Percentiles rank a stretch among this genome's conserved stretches.
Conservation (phyloP, 2,888 invertebrate genomes). For the Aspidapion aeneum region DNA sequence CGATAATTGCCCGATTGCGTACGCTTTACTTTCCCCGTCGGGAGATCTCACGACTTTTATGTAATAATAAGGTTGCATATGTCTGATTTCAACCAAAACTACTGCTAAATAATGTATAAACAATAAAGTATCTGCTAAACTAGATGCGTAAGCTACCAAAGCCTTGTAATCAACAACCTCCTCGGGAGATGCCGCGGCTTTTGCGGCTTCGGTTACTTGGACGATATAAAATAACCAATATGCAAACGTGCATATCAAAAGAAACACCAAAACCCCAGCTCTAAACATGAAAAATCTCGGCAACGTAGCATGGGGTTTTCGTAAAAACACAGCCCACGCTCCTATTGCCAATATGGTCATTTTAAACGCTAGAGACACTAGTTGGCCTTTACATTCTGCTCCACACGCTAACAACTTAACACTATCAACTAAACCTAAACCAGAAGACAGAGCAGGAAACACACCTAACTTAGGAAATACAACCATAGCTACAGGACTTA, state of each 20-base stretch:
- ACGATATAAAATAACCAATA: slow-evolving; percentile 99
- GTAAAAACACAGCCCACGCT: slow-evolving; percentile 89
- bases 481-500: slow-evolving; percentile 94
- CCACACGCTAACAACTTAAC: slow-evolving; percentile 77
- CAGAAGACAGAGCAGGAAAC: slow-evolving; percentile 69
- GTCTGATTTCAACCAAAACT: slow-evolving; percentile 88
- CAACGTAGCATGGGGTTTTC: slow-evolving; percentile 80
- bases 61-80: slow-evolving; percentile 86
- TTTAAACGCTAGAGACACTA: slow-evolving; percentile 90
- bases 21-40: slow-evolving; percentile 88
- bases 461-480: slow-evolving; percentile 87
- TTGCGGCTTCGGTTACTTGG: slow-evolving; percentile 78
- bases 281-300: slow-evolving; percentile 90
- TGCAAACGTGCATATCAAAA: slow-evolving; percentile 89
- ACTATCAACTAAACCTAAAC: slow-evolving; percentile 65
- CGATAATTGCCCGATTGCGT: slow-evolving; percentile 85
- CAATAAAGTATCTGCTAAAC: slow-evolving; percentile 88
- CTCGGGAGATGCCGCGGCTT: slow-evolving; percentile 75
- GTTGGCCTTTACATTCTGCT: slow-evolving; percentile 90
- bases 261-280: slow-evolving; percentile 82
- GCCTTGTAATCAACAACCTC: slow-evolving; percentile 82
- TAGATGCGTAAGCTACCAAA: slow-evolving; percentile 88
- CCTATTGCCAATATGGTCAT: slow-evolving; percentile 84
- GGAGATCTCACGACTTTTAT: slow-evolving; percentile 92
- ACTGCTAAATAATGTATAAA: slow-evolving; percentile 95